phyloP scores from a whole-genome alignment of 2,113 vertebrate genomes.

The Micromys minutus region DNA sequence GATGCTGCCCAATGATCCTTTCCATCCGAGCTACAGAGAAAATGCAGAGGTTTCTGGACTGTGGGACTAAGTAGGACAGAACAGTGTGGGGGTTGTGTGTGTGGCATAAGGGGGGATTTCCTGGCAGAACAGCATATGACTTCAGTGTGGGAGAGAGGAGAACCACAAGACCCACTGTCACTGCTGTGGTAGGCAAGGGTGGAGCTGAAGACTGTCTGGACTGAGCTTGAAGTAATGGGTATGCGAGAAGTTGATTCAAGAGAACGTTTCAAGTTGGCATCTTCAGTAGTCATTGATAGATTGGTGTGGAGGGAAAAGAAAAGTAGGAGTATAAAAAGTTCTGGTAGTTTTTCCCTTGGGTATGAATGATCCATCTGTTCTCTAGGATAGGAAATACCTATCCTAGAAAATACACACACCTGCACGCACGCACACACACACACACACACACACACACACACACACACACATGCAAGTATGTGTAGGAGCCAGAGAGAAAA shows the following conservation, averaged over 20 bases:
- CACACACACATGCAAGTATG: too few species aligned
- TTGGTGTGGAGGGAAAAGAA: background rate
- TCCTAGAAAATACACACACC: too few species aligned
- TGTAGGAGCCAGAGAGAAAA: background rate
- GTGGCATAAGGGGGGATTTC: background rate
- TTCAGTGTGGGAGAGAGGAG: background rate
- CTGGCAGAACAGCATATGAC: background rate
- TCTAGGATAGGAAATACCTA: background rate
- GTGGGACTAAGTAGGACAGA: fast-evolving
- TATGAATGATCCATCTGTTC: background rate
- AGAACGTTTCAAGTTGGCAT: background rate
- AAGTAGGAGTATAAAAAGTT: background rate
- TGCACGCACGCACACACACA: too few species aligned
- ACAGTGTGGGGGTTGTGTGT: too few species aligned
- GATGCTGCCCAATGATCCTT: background rate
- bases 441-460: too few species aligned
- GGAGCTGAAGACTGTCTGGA: background rate
- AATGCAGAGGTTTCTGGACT: background rate
- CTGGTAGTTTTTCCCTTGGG: background rate
- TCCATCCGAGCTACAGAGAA: background rate
- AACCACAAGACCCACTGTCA: too few species aligned
- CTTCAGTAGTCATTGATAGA: background rate
- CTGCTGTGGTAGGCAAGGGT: background rate
- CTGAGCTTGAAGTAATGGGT: background rate
- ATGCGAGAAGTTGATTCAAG: background rate